Conservation (phyloP, 1,140 invertebrate species). For the Bombus breviceps region DNA sequence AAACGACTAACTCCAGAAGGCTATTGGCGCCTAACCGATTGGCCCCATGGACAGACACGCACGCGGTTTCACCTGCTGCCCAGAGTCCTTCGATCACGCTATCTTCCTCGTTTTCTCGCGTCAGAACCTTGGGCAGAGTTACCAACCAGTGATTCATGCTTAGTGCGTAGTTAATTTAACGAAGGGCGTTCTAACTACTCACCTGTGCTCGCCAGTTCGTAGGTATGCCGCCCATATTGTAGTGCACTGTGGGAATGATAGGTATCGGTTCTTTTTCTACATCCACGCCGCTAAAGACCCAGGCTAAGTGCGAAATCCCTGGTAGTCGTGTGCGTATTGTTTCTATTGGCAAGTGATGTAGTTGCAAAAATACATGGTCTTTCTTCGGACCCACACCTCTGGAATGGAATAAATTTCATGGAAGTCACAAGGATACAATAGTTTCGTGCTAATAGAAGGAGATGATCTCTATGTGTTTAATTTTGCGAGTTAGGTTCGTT, state of each 20-base stretch:
- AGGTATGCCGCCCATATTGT: conserved; percentile 95
- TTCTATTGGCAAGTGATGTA: conserved; percentile 90
- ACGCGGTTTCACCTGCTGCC: conserved; percentile 83
- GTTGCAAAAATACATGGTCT: conserved; percentile 92
- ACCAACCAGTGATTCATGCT: not conserved
- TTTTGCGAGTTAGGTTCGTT: not conserved
- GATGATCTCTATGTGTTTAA: not conserved
- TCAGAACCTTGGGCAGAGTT: conserved; percentile 80
- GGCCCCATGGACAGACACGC: conserved; percentile 91
- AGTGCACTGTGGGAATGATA: conserved; percentile 94
- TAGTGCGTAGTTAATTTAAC: not conserved
- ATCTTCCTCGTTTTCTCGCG: conserved; percentile 82
- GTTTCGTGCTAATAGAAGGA: not conserved
- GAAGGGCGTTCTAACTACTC: not conserved
- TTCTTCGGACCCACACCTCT: conserved; percentile 90
- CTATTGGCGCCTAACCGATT: conserved; percentile 94
- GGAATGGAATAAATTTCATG: not conserved
- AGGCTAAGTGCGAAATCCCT: conserved; percentile 89
- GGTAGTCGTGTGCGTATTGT: conserved; percentile 85
- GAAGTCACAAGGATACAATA: not conserved
- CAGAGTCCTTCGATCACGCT: conserved; percentile 83
- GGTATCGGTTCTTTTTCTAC: conserved; percentile 92
- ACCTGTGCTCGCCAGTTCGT: conserved; percentile 93
- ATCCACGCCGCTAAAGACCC: conserved; percentile 94
- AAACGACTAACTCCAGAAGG: conserved; percentile 92